Base-by-base conservation (phyloP, 2,797 vertebrate genomes). In the Anguilla pacifica region DNA sequence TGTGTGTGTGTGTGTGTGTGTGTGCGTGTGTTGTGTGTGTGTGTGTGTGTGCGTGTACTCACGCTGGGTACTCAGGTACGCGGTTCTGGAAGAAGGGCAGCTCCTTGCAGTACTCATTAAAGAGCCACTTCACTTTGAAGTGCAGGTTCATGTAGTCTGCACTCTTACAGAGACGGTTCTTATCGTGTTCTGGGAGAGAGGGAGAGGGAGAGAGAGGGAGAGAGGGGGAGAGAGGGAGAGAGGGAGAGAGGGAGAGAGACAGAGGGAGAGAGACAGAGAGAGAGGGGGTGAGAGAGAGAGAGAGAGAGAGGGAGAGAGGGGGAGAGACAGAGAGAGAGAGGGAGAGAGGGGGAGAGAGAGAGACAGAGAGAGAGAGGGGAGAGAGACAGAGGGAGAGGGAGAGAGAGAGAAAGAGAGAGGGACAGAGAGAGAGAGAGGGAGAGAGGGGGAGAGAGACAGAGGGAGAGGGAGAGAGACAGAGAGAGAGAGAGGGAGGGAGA, bases 111-210 rank as follows among this genome's bases (percentile, higher is more conserved):
- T 99, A 99, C 90, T 99, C 98, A 0, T 99, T 99, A 92, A 99
- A 99, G 0, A 99, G 95, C 98, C 98, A 99, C 95, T 99, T 99
- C 91, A 99, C 98, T 93, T 99, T 99, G 94, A 99, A 99, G 96
- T 99, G 98, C 90, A 99, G 95, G 94, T 99, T 99, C 98, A 99
- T 99, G 93, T 99, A 99, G 93, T 99, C 98, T 0, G 98, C 98
- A 0, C 98, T 99, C 94, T 99, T 99, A 94, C 98, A 99, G 57
- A 99, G 93, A 0, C 97, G 97, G n/a, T 99, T 93, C 91, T 98
- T 99, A 93, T 99, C 98, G 0, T 99, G 98, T 91, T 99, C 98
- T 97, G 91, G 89, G 90, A 88, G 86, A 6, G 85, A 55, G 91
- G 90, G 90, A 88, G 89, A 85, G 72, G 25, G 10, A 0, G 0